Evolutionary conservation across 2,888 invertebrate genomes (phyloP).

Genomic region (Chaetogeoica ovagalla): DNA sequence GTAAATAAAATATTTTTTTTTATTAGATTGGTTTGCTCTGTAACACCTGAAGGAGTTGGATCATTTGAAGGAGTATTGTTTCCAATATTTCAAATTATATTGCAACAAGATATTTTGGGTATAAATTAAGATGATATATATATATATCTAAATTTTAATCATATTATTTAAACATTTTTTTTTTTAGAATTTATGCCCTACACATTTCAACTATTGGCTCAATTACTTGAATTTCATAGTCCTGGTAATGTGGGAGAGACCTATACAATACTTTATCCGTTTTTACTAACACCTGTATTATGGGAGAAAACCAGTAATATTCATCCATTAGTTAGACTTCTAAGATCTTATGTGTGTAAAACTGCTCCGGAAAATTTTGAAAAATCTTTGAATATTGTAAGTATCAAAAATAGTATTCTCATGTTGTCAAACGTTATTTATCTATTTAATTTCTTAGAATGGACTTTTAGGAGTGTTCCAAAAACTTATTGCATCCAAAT

Average conservation of each 20-base stretch:
- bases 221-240: slow-evolving; percentile 78
- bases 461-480: slow-evolving; percentile 93
- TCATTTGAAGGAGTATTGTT: slow-evolving; percentile 91
- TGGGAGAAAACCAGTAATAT: slow-evolving; percentile 96
- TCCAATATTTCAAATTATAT: slow-evolving; percentile 91
- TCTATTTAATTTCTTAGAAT: slow-evolving; percentile 61
- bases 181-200: slow-evolving; percentile 92
- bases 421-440: slow-evolving; percentile 7
- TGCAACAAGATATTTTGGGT: slow-evolving; percentile 93
- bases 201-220: slow-evolving; percentile 94
- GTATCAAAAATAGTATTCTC: slow-evolving; percentile 56
- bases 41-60: slow-evolving; percentile 75
- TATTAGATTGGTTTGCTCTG: slow-evolving; percentile 79
- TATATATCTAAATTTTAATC: background rate
- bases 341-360: slow-evolving; percentile 82
- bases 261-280: slow-evolving; percentile 88
- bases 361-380: slow-evolving; percentile 60
- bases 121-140: slow-evolving; percentile 51
- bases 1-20: slow-evolving; percentile 48
- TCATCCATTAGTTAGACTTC: slow-evolving; percentile 86
- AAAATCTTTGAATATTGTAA: slow-evolving; percentile 67
- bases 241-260: slow-evolving; percentile 71
- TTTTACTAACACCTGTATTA: slow-evolving; percentile 82
- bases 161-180: background rate
- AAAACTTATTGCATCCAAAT: slow-evolving; percentile 91